Evolutionary conservation across 1,140 invertebrate species (phyloP), one percentile per base, ranked within the genome.

Genomic region (Trichoplusia ni): DNA sequence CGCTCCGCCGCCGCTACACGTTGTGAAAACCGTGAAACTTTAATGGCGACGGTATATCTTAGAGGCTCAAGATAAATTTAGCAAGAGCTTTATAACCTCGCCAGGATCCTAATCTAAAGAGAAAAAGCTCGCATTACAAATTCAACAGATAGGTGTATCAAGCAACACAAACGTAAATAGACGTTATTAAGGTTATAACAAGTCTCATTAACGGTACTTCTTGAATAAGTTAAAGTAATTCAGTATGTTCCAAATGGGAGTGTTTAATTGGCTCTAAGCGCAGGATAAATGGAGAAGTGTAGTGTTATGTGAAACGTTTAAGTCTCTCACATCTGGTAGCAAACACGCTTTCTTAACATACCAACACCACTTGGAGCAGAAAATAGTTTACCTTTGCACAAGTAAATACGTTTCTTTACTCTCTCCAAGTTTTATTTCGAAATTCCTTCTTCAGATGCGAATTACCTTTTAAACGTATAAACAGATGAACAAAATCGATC

Each of bases 321-420:
- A 56, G 42, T 56, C 49, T 54, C 44, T 21, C 42, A 29, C 56
- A 18, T 21, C n/a, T 8, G 47, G 23, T 23, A 18, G 25, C 46
- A 47, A 37, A 44, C 65, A 73, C 71, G 71, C 71, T 73, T 73
- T 73, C 71, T 73, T 70, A 73, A 73, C 71, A 73, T 72, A 49
- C 70, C 67, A 54, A 64, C 66, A 58, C 49, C 16, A 69, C 71
- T 53, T 54, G 38, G 64, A 67, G 64, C 67, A 67, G 68, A 74
- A 58, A 74, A 67, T 67, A 47, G 19, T 44, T 62, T 40, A 51
- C 27, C 47, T 63, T 63, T 40, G 23, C 44, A 37, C 29, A 61
- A 61, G 58, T 11, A 46, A 21, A 62, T 40, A 19, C 33, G 13
- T 18, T 18, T 25, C 33, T 59, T 46, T 46, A 25, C 53, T 56